Base-by-base conservation (phyloP, 1,140 invertebrate genomes). In the Diorhabda sublineata region DNA sequence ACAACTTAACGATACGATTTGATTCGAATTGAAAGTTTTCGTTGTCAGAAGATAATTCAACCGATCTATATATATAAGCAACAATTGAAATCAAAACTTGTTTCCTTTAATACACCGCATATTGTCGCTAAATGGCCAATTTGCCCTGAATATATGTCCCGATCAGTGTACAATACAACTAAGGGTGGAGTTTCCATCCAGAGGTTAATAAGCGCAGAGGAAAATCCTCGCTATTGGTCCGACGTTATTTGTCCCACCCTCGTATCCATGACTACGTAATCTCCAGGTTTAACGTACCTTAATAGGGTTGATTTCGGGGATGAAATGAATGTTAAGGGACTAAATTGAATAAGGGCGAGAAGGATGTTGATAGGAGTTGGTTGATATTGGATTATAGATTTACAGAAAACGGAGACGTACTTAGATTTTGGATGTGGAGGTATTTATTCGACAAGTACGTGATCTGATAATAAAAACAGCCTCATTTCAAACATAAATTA, bases 91-190 rank as follows among this genome's bases (percentile, higher is more conserved):
- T 76, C 74, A 70, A 76, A 76, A 69, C 69, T 76, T 65, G n/a
- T 66, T 74, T 76, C 73, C 74, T 8, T 60, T 71, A 73, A 71
- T 76, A 76, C 68, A 76, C 74, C 74, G 69, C 74, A 76, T 74
- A 76, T 76, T 76, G 74, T 76, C 74, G 71, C 66, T 76, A 76
- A 76, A 76, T 73, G 73, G 71, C 67, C 74, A 76, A 76, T 76
- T 76, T 76, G 57, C 58, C 58, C 66, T 60, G 58, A 66, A 72
- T 68, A 73, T 74, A 70, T 69, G 42, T 64, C 69, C 65, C 65
- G 65, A 67, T 67, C 65, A 67, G 65, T 59, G 41, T 67, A 67
- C 65, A 67, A 67, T 67, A 58, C 65, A 67, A 60, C 65, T 60
- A 45, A 47, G 65, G 65, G 65, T 67, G 65, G 65, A 67, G 65